These are phyloP conservation scores for Sciurus carolinensis DNA, from an alignment of 2,797 vertebrate genomes.

Conservation along the genomic window DNA sequence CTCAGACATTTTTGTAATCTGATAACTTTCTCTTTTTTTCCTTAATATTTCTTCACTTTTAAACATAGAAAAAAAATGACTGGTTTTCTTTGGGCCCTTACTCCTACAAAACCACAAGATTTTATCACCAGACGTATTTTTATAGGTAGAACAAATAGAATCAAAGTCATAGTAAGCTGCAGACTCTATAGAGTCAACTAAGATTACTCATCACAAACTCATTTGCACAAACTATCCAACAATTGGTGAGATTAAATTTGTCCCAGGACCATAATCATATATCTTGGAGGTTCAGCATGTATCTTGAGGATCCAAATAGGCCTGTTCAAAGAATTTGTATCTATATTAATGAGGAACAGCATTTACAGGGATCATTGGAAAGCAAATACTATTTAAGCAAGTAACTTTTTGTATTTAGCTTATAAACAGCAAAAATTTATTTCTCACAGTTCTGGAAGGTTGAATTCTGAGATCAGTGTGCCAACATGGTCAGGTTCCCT, in stretches of 20 bases:
- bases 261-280: background rate
- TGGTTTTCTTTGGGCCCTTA: background rate
- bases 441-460: background rate
- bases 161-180: background rate
- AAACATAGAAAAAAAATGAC: background rate
- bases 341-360: background rate
- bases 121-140: background rate
- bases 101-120: background rate
- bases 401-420: background rate
- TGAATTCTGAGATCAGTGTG: too few species aligned
- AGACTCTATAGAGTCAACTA: background rate
- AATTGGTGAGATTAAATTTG: background rate
- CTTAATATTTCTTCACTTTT: conserved; percentile 28
- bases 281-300: background rate
- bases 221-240: background rate
- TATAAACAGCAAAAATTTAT: background rate
- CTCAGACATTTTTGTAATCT: background rate
- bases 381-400: background rate
- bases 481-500: background rate
- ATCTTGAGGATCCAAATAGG: background rate
- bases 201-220: background rate
- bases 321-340: background rate
- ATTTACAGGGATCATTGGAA: background rate
- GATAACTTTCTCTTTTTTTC: background rate
- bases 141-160: background rate